These are phyloP conservation scores for Brachyrhaphis roseni DNA, from an alignment of 2,797 vertebrate species.

Conservation along the genomic window DNA sequence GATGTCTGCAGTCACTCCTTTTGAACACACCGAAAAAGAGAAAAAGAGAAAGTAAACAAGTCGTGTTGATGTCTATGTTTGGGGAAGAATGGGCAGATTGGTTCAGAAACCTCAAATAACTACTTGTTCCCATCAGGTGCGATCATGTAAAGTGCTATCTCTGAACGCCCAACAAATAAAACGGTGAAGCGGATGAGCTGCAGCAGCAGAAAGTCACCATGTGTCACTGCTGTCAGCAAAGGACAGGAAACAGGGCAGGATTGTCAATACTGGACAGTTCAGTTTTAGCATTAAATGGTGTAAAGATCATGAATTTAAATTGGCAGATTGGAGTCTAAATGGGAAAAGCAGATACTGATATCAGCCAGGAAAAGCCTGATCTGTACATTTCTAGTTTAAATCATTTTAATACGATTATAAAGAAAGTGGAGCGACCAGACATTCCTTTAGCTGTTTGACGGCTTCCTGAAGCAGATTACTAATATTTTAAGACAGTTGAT, in stretches of 20 bases:
- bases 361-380: neutral
- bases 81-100: no score
- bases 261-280: neutral
- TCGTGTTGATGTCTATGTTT: no score
- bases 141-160: no score
- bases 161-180: no score
- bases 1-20: no score
- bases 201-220: neutral
- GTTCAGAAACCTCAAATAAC: no score
- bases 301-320: neutral
- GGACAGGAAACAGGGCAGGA: neutral
- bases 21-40: no score
- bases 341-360: neutral
- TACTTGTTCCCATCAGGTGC: no score
- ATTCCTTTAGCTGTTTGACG: neutral
- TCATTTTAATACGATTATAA: neutral
- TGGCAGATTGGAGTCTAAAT: neutral
- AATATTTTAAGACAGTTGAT: neutral
- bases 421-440: neutral
- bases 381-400: neutral
- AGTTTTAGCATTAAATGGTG: neutral
- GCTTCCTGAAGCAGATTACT: neutral
- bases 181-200: no score
- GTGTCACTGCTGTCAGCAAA: neutral
- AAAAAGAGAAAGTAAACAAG: neutral